Percentiles rank a stretch among this genome's conserved stretches.
Conservation (phyloP, 1,140 invertebrate genomes). For the Adoxophyes honmai region DNA sequence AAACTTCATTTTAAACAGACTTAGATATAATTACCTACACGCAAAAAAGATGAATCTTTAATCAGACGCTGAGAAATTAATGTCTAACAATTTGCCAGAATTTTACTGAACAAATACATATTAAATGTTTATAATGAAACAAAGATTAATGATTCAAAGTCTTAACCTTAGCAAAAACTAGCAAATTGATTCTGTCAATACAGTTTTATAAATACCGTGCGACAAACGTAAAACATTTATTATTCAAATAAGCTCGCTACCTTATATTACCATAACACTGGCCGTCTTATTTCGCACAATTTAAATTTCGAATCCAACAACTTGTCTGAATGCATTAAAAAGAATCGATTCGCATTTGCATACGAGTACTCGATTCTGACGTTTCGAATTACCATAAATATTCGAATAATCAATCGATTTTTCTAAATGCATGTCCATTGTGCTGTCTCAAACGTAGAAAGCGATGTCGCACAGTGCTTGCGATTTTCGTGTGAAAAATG, state of each 20-base stretch:
- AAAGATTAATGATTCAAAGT: too few species aligned
- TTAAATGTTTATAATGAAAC: too few species aligned
- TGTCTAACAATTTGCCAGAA: too few species aligned
- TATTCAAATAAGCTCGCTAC: not conserved
- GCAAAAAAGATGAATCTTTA: too few species aligned
- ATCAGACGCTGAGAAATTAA: too few species aligned
- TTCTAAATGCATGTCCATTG: constrained; percentile 31
- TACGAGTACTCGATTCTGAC: constrained; percentile 13
- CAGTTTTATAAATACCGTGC: not conserved
- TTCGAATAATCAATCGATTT: constrained; percentile 38
- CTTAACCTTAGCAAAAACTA: too few species aligned
- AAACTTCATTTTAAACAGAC: too few species aligned
- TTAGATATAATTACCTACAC: too few species aligned
- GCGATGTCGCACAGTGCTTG: not conserved
- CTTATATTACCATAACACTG: constrained; percentile 4
- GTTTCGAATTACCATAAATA: constrained; percentile 27
- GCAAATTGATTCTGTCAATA: too few species aligned
- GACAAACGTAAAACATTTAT: not conserved
- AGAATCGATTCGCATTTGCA: constrained; percentile 8
- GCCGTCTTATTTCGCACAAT: constrained; percentile 10
- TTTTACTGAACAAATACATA: too few species aligned
- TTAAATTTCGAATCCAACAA: constrained; percentile 1
- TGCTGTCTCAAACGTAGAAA: constrained; percentile 30
- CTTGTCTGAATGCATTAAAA: constrained; percentile 14
- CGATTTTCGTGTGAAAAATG: not conserved